These are phyloP conservation scores for Pseudanteris insignis DNA, from an alignment of 2,888 invertebrate species.

Conservation along the genomic window DNA sequence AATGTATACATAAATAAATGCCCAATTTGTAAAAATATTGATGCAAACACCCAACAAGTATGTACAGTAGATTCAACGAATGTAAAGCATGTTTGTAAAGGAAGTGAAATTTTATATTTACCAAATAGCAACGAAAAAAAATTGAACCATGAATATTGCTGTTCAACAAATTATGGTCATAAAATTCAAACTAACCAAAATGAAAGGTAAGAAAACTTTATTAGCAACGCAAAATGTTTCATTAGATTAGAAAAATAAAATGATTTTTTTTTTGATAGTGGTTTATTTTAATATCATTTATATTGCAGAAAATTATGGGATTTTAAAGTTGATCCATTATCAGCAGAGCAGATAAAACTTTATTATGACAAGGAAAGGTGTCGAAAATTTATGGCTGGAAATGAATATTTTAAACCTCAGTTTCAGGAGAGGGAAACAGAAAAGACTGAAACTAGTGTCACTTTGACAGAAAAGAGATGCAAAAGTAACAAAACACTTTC, in stretches of 20 bases:
- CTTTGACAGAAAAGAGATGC: conserved; percentile 53
- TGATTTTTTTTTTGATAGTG: conserved; percentile 9
- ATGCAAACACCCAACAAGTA: conserved; percentile 24
- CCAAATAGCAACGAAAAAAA: too few species aligned
- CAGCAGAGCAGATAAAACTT: conserved; percentile 69
- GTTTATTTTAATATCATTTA: too few species aligned
- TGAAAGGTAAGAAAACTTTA: too few species aligned
- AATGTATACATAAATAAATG: conserved; percentile 59
- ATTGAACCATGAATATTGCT: too few species aligned
- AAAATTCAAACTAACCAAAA: too few species aligned
- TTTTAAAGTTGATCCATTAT: conserved; percentile 68
- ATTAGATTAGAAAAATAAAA: conserved; percentile 31
- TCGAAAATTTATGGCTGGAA: conserved; percentile 56
- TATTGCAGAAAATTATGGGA: conserved; percentile 54
- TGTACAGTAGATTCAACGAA: conserved; percentile 49
- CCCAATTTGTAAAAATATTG: conserved; percentile 49
- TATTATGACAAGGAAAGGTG: conserved; percentile 53
- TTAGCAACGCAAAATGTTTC: not conserved
- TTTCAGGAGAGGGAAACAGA: conserved; percentile 55
- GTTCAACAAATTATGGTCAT: too few species aligned
- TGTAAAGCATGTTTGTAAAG: conserved; percentile 51
- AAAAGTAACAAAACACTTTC: conserved; percentile 71
- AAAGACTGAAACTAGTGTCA: conserved; percentile 27
- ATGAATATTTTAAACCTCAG: conserved; percentile 56
- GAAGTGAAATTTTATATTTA: conserved; percentile 55